Conservation (phyloP, 2,113 vertebrate species). For the Nestor notabilis region DNA sequence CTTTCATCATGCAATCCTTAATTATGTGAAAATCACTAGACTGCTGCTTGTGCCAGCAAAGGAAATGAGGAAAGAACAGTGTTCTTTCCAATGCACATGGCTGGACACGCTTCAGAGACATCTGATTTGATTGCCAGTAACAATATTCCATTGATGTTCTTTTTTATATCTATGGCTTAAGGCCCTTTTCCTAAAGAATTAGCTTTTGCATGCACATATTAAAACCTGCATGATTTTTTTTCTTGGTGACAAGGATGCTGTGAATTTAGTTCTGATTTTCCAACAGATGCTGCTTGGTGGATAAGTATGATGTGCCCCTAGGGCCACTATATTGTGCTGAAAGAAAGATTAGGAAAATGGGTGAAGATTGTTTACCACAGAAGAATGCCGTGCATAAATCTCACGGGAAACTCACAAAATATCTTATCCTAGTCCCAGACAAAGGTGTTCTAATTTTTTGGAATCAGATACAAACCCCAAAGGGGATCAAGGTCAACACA, state of each 20-base stretch:
- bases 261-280: background rate
- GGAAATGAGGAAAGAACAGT: slow-evolving; percentile 50
- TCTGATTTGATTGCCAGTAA: slow-evolving; percentile 56
- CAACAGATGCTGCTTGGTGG: background rate
- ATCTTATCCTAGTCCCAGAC: background rate
- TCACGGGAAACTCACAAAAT: background rate
- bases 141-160: slow-evolving; percentile 31
- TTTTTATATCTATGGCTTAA: slow-evolving; percentile 19
- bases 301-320: background rate
- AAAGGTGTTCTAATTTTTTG: background rate
- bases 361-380: background rate
- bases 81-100: slow-evolving; percentile 24
- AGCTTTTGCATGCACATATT: slow-evolving; percentile 1
- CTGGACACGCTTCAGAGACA: slow-evolving; percentile 54
- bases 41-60: slow-evolving; percentile 52
- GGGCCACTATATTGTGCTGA: background rate
- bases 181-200: slow-evolving; percentile 12
- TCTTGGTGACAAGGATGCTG: background rate
- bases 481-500: background rate
- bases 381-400: background rate
- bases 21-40: slow-evolving; percentile 70
- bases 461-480: background rate
- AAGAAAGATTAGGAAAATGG: background rate
- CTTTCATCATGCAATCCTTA: slow-evolving; percentile 68
- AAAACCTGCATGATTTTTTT: background rate